Evolutionary conservation across 1,140 invertebrate species (phyloP), one percentile per base, ranked within the genome.

Genomic region (Plectus sambesii): DNA sequence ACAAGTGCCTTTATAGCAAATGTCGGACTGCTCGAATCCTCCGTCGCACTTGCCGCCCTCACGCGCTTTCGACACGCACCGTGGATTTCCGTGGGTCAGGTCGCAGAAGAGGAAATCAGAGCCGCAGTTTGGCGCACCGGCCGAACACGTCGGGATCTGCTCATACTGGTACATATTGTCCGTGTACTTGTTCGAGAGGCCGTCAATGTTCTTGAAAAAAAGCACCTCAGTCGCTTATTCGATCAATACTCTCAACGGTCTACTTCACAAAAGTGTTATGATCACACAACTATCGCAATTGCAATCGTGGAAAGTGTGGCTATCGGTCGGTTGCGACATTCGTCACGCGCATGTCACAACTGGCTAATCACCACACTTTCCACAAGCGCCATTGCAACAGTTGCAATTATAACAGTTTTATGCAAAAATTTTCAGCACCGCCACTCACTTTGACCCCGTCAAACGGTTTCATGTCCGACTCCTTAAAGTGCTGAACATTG

Each of bases 81-180:
- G 62, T 12, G 63, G 33, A 43, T 42, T 45, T 5, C 47, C 47
- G 6, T 63, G 48, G 9, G 50, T 63, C n/a, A n/a, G n/a, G 43
- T 66, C 64, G 41, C 64, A 66, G 53, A 64, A 66, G 9, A 66
- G 58, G 42, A 59, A 66, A 19, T 57, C 60, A 4, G 62, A 65
- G 19, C 57, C 30, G 17, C 53, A 59, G 22, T 46, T 47, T 36
- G 43, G 44, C 51, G 58, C 62, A 43, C 49, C 47, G 27, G 24
- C 33, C 23, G 38, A 43, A 46, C 58, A 60, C 9, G 57, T 56
- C 25, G 64, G 61, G 25, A 63, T 49, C 22, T 61, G 67, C 8
- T 60, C 63, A 46, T 67, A 67, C 24, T 52, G 52, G 41, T 61
- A 67, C 51, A 67, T 42, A 33, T 68, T 49, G 38, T 67, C 64